Evolutionary conservation across 1,140 invertebrate genomes (phyloP), one percentile per base, ranked within the genome.

Genomic region (Drosophila willistoni): DNA sequence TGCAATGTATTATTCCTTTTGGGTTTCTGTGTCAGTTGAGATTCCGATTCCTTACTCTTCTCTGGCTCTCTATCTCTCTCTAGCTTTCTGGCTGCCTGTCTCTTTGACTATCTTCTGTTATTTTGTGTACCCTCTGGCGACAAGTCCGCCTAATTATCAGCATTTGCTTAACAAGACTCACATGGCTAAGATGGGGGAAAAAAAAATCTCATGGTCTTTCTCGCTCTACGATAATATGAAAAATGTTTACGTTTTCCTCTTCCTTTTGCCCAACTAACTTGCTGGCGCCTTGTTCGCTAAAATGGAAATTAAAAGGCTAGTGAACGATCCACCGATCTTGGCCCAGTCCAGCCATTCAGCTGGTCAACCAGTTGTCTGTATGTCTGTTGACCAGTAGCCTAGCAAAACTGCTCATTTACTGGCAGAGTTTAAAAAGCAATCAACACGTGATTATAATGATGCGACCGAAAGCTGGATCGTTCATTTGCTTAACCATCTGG

Each of bases 381-480:
- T 39, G 36, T 39, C 9, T 39, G 36, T 39, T n/a, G 17, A 51
- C 44, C 44, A 51, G 44, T 22, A 19, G 44, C 17, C 44, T 51
- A 51, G 44, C 44, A 19, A 51, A 57, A 57, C 29, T 57, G 55
- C 55, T 57, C 55, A 57, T 57, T 57, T 57, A 57, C 55, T 36
- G 55, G 75, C 70, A 73, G 76, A 89, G 84, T 89, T 89, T 89
- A 89, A 89, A 89, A 89, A 75, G 84, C 84, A 89, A 89, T 89
- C 84, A 89, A 89, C 84, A 89, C 84, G 84, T 89, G 84, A 89
- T 89, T 89, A 89, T 89, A 89, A 89, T 87, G 84, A 87, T 87
- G 84, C 79, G 69, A 75, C 79, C 68, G 33, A 13, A 47, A 64
- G 57, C 36, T 44, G 57, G 54, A 70, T 81, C 69, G 68, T 69